Conservation (phyloP, 2,113 vertebrate species). For the Camelus dromedarius region DNA sequence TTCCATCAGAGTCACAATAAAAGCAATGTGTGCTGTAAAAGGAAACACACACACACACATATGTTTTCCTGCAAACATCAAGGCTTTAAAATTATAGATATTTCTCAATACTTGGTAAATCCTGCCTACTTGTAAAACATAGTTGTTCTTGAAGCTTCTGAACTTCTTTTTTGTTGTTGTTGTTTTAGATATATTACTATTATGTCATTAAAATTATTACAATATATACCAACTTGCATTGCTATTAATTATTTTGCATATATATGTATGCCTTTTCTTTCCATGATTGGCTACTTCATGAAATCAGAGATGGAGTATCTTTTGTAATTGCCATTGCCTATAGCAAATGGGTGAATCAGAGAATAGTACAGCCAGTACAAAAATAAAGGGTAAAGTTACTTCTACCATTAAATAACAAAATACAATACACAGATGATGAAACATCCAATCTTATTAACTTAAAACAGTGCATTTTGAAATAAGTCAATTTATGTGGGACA, state of each 20-base stretch:
- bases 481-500: background rate
- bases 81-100: background rate
- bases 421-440: background rate
- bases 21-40: background rate
- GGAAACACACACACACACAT: background rate
- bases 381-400: background rate
- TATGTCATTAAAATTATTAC: background rate
- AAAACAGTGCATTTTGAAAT: background rate
- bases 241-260: background rate
- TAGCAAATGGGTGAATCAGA: background rate
- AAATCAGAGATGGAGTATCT: background rate
- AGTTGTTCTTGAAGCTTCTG: background rate
- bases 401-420: background rate
- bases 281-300: background rate
- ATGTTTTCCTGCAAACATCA: background rate
- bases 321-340: background rate
- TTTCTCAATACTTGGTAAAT: background rate
- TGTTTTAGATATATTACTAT: background rate
- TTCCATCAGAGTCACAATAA: background rate
- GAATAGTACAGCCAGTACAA: background rate
- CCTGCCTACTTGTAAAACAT: background rate
- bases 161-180: background rate
- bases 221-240: background rate
- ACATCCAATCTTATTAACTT: background rate
- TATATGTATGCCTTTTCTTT: background rate